phyloP scores from a whole-genome alignment of 2,113 vertebrate species.

The Meriones unguiculatus region DNA sequence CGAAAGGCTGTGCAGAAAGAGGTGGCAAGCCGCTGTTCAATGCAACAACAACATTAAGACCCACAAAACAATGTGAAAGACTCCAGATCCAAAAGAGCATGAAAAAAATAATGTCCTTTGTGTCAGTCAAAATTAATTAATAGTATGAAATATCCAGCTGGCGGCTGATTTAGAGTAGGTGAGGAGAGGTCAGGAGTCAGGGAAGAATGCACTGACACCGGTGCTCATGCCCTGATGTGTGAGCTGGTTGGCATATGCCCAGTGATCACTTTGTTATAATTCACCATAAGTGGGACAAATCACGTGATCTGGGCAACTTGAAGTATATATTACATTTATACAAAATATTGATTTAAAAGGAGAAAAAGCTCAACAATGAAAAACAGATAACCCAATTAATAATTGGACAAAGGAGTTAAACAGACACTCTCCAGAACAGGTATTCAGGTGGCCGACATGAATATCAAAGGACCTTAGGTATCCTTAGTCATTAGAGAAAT shows the following conservation, averaged over 20 bases:
- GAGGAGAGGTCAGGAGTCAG: accelerated
- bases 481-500: slow-evolving; percentile 31
- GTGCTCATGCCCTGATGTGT: neutral
- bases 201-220: neutral
- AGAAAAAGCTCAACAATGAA: neutral
- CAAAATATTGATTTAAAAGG: slow-evolving; percentile 58
- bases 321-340: neutral
- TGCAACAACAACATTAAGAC: neutral
- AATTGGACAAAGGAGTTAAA: slow-evolving; percentile 11
- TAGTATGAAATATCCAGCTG: neutral
- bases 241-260: neutral
- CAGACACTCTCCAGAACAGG: slow-evolving; percentile 4
- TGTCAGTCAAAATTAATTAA: neutral
- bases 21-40: neutral
- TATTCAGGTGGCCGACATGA: neutral
- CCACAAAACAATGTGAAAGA: slow-evolving; percentile 18
- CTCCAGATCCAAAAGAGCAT: neutral
- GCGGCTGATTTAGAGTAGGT: neutral
- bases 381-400: slow-evolving; percentile 42
- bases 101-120: neutral
- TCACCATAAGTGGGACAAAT: neutral
- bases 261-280: neutral
- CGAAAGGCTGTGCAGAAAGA: neutral
- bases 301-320: neutral
- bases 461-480: neutral